phyloP scores from a whole-genome alignment of 1,140 invertebrate genomes.

The Cotesia typhae region DNA sequence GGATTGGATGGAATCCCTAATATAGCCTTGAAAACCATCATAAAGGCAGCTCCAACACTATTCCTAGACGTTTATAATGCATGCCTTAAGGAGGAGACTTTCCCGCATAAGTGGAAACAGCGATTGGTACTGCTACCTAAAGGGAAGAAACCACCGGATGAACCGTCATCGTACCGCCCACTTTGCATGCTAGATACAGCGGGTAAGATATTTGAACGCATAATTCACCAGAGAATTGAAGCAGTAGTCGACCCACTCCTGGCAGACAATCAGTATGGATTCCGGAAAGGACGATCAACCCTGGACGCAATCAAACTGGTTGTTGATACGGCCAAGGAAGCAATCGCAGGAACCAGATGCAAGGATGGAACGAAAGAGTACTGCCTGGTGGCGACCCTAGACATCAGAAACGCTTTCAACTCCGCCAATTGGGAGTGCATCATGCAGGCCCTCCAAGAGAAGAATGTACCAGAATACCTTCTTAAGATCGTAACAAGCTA shows the following conservation, averaged over 20 bases:
- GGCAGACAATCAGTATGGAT: not conserved
- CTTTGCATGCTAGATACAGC: not conserved
- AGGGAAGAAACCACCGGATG: not conserved
- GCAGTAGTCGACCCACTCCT: not conserved
- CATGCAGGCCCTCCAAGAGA: not conserved
- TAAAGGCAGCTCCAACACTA: not conserved
- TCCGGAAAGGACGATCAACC: not conserved
- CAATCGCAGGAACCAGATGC: conserved; percentile 12
- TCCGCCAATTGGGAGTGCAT: conserved; percentile 18
- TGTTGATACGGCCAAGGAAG: not conserved
- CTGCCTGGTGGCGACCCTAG: conserved; percentile 26
- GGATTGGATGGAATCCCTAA: conserved; percentile 43
- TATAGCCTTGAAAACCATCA: not conserved
- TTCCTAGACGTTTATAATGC: not conserved
- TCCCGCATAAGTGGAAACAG: not conserved
- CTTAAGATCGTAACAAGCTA: not conserved
- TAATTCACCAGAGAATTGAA: not conserved
- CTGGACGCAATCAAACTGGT: not conserved
- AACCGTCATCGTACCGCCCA: not conserved
- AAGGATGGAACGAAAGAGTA: conserved; percentile 14
- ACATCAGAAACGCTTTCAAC: conserved; percentile 41
- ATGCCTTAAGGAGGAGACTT: not conserved
- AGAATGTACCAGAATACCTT: not conserved
- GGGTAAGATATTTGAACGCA: not conserved
- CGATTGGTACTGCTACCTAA: not conserved